Conservation (phyloP, 2,888 invertebrate genomes). For the Ctena decussata region DNA sequence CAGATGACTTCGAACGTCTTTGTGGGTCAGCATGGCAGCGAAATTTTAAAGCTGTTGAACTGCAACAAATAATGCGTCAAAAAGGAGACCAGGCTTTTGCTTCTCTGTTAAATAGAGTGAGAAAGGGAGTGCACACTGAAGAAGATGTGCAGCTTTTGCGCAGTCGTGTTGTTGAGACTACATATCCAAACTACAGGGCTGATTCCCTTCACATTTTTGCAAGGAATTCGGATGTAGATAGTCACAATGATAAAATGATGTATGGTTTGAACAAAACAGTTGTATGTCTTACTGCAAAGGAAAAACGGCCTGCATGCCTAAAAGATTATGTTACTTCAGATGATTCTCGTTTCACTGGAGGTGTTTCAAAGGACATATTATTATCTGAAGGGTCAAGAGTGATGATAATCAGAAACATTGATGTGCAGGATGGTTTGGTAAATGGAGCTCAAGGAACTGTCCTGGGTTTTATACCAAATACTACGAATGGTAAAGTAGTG, state of each 20-base stretch:
- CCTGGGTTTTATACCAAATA: not conserved
- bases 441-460: conserved; percentile 18
- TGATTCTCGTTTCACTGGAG: conserved; percentile 7
- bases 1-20: not conserved
- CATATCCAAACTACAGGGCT: not conserved
- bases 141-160: not conserved
- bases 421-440: conserved; percentile 12
- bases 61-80: not conserved
- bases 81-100: not conserved
- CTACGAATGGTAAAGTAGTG: not conserved
- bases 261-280: not conserved
- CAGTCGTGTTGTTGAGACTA: not conserved
- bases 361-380: not conserved
- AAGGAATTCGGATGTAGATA: not conserved
- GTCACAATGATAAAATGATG: not conserved
- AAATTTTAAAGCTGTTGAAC: too few species aligned
- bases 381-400: conserved; percentile 4
- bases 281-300: not conserved
- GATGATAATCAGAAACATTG: conserved; percentile 2
- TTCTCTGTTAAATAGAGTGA: not conserved
- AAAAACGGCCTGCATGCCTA: not conserved
- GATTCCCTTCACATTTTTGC: conserved; percentile 11
- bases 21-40: not conserved
- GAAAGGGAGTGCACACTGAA: not conserved
- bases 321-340: not conserved